Evolutionary conservation across 2,888 invertebrate genomes (phyloP).

Genomic region (Eubasilissa splendida): DNA sequence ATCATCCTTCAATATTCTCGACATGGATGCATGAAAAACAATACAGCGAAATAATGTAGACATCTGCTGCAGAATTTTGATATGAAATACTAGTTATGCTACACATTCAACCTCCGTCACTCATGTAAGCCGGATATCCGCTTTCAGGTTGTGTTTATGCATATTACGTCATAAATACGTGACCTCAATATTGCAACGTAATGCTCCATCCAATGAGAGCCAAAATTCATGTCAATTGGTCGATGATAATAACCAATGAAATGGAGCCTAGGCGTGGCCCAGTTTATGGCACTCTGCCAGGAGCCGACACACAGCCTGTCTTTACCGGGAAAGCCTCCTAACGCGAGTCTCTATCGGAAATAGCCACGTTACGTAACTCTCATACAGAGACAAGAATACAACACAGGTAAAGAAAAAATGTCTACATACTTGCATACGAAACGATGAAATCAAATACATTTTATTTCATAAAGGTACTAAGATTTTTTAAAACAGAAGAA

Average conservation of each 20-base stretch:
- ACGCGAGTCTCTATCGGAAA: conserved; percentile 23
- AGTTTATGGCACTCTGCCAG: conserved; percentile 68
- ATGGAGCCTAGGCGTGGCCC: conserved; percentile 69
- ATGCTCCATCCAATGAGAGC: conserved; percentile 65
- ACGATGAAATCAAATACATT: no score
- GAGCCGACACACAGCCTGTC: conserved; percentile 59
- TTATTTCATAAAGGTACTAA: no score
- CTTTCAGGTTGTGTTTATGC: conserved; percentile 12
- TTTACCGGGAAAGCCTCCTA: conserved; percentile 46
- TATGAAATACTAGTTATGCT: no score
- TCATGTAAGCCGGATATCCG: no score
- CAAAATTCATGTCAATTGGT: conserved; percentile 71
- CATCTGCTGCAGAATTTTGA: no score
- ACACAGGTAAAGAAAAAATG: conserved; percentile 6
- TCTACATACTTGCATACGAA: no score
- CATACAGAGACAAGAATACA: background rate
- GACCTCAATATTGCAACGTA: conserved; percentile 44
- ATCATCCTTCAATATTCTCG: no score
- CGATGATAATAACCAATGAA: conserved; percentile 73
- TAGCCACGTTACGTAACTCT: conserved; percentile 21
- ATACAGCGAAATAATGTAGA: no score
- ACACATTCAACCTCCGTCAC: no score
- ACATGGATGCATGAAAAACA: no score
- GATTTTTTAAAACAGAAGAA: no score
- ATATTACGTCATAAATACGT: conserved; percentile 35